Percentiles rank a stretch among this genome's conserved stretches.
phyloP scores from a whole-genome alignment of 2,888 invertebrate genomes.

The Perizoma flavofasciatum region DNA sequence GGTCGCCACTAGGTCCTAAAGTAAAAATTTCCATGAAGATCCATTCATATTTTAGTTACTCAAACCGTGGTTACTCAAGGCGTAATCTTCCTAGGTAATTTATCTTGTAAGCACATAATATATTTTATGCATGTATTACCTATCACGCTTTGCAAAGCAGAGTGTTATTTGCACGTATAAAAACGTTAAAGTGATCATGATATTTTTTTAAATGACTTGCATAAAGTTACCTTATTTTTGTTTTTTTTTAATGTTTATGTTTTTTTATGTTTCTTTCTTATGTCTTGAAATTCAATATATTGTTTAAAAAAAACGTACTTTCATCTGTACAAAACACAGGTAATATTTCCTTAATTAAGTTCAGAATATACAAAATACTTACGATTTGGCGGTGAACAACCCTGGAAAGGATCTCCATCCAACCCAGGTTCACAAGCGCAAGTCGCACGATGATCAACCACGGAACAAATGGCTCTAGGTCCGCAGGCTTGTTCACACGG shows the following conservation, averaged over 20 bases:
- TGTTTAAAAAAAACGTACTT: too few species aligned
- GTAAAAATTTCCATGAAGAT: conserved; percentile 60
- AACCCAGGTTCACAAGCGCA: conserved; percentile 85
- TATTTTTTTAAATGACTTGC: conserved; percentile 11
- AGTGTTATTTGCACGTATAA: conserved; percentile 66
- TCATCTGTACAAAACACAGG: conserved; percentile 7
- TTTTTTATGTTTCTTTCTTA: conserved; percentile 2
- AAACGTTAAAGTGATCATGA: conserved; percentile 17
- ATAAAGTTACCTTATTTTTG: conserved; percentile 17
- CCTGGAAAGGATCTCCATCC: conserved; percentile 86
- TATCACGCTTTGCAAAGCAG: conserved; percentile 79
- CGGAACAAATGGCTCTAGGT: conserved; percentile 80
- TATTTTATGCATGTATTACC: conserved; percentile 67
- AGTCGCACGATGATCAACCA: conserved; percentile 86
- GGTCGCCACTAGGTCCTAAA: conserved; percentile 68
- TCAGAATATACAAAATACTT: conserved; percentile 41
- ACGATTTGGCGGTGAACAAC: conserved; percentile 76
- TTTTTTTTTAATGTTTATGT: background rate
- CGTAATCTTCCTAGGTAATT: conserved; percentile 61
- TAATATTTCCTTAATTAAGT: too few species aligned
- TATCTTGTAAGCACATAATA: conserved; percentile 62
- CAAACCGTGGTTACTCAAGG: conserved; percentile 63
- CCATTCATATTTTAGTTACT: conserved; percentile 68
- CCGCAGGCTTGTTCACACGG: conserved; percentile 88
- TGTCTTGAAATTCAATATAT: background rate